A percentile compares a stretch with the other conserved stretches of the same genome.
phyloP scores from a whole-genome alignment of 2,797 vertebrate genomes.

The Danio kyathit region DNA sequence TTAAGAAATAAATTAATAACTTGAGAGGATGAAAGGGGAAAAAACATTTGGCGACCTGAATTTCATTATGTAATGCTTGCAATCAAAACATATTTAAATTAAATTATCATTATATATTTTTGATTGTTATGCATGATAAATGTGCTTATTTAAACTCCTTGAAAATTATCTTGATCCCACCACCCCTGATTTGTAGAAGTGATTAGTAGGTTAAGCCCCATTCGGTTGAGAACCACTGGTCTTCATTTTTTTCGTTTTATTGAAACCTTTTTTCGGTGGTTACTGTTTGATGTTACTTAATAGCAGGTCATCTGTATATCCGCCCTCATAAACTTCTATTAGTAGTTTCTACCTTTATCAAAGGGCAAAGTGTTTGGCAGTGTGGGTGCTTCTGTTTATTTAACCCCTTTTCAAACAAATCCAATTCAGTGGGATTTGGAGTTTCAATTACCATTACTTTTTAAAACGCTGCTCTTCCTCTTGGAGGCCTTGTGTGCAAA shows the following conservation, averaged over 20 bases:
- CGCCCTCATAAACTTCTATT: background rate
- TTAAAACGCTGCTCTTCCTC: background rate
- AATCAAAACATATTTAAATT: background rate
- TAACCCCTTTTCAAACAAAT: background rate
- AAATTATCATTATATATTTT: background rate
- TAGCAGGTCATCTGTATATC: background rate
- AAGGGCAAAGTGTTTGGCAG: background rate
- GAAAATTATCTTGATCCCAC: no score
- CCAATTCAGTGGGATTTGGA: background rate
- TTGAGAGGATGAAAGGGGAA: background rate
- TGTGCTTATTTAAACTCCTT: no score
- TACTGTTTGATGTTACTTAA: background rate
- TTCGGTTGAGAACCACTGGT: constrained; percentile 1
- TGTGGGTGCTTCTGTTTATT: background rate
- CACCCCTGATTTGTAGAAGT: no score
- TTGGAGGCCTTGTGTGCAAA: background rate
- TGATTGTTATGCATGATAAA: no score
- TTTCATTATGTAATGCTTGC: background rate
- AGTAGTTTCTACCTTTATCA: background rate
- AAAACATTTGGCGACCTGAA: background rate
- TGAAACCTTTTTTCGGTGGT: background rate
- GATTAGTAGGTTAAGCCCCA: background rate
- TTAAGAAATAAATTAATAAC: background rate
- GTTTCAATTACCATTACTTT: background rate
- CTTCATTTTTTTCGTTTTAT: background rate